Percentiles rank a stretch among this genome's conserved stretches.
Conservation (phyloP, 2,888 invertebrate genomes). For the Sesamia inferens region DNA sequence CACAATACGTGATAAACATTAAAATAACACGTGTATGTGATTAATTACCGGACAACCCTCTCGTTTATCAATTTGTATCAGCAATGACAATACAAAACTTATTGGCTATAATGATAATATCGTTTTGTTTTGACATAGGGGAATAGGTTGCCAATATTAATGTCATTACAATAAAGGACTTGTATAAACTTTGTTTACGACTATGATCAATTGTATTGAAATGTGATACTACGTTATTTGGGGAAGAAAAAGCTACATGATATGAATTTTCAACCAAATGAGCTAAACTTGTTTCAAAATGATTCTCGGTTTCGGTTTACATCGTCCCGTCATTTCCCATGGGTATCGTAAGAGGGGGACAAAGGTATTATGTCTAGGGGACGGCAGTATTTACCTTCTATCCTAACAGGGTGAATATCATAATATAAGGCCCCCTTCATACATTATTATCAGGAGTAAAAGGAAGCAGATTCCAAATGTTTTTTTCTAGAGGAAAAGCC, state of each 20-base stretch:
- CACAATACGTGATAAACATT: slow-evolving; percentile 58
- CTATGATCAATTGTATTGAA: slow-evolving; percentile 3
- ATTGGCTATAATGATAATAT: slow-evolving; percentile 58
- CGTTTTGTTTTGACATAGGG: slow-evolving; percentile 48
- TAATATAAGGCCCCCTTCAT: slow-evolving; percentile 45
- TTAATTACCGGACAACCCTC: slow-evolving; percentile 57
- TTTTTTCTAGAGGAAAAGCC: slow-evolving; percentile 18
- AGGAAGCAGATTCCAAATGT: slow-evolving; percentile 10
- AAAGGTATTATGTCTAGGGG: slow-evolving; percentile 47
- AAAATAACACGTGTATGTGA: slow-evolving; percentile 51
- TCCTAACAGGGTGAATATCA: slow-evolving; percentile 54
- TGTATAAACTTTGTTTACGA: neutral
- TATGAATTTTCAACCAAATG: slow-evolving; percentile 29
- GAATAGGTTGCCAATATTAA: slow-evolving; percentile 38
- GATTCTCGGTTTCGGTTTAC: slow-evolving; percentile 25
- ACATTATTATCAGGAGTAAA: slow-evolving; percentile 46
- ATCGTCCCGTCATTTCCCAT: slow-evolving; percentile 50
- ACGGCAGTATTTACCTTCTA: slow-evolving; percentile 50
- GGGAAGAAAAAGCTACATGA: slow-evolving; percentile 1
- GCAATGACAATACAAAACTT: slow-evolving; percentile 56
- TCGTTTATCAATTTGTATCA: slow-evolving; percentile 63
- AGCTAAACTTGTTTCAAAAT: slow-evolving; percentile 26
- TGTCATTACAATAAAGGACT: slow-evolving; percentile 24
- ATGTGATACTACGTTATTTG: neutral
- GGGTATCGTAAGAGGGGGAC: slow-evolving; percentile 47